phyloP scores from a whole-genome alignment of 2,113 vertebrate genomes.

The Macheiramphus alcinus region DNA sequence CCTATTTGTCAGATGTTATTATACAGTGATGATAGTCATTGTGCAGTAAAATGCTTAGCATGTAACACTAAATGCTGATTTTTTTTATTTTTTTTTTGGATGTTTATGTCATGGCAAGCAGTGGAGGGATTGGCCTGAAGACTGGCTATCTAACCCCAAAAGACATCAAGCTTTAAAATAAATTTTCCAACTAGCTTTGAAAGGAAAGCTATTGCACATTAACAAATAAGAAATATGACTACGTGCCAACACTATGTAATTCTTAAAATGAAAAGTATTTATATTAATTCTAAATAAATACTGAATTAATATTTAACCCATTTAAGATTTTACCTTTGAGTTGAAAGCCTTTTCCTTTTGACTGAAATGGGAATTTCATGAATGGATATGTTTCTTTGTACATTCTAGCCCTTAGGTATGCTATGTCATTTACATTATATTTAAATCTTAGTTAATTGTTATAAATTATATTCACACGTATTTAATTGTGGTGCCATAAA shows the following conservation, averaged over 20 bases:
- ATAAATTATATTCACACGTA: neutral
- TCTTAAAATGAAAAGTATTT: neutral
- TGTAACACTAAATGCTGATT: conserved; percentile 13
- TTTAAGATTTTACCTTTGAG: neutral
- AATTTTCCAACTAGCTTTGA: neutral
- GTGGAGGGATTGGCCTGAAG: neutral
- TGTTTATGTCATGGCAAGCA: conserved; percentile 1
- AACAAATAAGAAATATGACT: neutral
- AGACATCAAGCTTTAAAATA: neutral
- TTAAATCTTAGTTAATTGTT: neutral
- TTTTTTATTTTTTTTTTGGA: neutral
- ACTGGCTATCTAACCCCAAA: neutral
- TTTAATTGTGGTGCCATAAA: neutral
- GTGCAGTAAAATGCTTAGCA: conserved; percentile 10
- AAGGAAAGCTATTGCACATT: neutral
- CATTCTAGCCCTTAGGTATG: neutral
- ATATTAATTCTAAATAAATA: neutral
- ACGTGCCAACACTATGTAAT: neutral
- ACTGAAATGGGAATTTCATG: neutral
- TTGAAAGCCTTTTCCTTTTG: neutral
- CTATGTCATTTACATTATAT: neutral
- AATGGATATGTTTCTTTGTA: neutral
- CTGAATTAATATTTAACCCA: neutral
- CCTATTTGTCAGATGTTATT: conserved; percentile 59
- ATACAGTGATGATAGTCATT: conserved; percentile 36